phyloP scores from a whole-genome alignment of 2,888 invertebrate genomes.

The Calameuta idolon region DNA sequence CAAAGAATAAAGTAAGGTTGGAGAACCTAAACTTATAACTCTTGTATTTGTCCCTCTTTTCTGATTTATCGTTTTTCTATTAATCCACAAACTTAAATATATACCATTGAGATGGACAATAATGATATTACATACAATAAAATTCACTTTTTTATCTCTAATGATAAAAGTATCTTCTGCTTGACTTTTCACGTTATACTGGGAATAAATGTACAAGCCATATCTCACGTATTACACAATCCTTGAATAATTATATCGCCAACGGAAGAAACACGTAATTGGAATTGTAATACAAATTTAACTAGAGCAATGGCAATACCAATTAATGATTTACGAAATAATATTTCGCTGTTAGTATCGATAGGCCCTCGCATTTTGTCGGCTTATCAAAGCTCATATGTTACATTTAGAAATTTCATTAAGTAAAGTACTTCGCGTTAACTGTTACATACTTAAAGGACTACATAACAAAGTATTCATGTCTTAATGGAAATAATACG shows the following conservation, averaged over 20 bases:
- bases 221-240: background rate
- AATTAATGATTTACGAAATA: background rate
- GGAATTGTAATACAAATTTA: background rate
- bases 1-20: constrained; percentile 18
- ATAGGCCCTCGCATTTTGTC: background rate
- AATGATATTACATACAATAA: constrained; percentile 40
- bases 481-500: background rate
- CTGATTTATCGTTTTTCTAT: constrained; percentile 48
- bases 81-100: constrained; percentile 55
- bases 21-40: constrained; percentile 48
- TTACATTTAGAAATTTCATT: background rate
- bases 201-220: constrained; percentile 31
- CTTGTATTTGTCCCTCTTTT: constrained; percentile 50
- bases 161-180: constrained; percentile 35
- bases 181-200: constrained; percentile 28
- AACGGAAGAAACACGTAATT: background rate
- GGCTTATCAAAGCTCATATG: background rate
- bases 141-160: constrained; percentile 32
- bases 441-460: background rate
- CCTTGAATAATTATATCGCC: background rate
- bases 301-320: background rate
- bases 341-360: background rate
- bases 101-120: constrained; percentile 48
- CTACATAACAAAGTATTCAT: background rate
- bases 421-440: background rate